Evolutionary conservation across 2,888 invertebrate genomes (phyloP), one percentile per base, ranked within the genome.

Genomic region (Serrognathus titanus): DNA sequence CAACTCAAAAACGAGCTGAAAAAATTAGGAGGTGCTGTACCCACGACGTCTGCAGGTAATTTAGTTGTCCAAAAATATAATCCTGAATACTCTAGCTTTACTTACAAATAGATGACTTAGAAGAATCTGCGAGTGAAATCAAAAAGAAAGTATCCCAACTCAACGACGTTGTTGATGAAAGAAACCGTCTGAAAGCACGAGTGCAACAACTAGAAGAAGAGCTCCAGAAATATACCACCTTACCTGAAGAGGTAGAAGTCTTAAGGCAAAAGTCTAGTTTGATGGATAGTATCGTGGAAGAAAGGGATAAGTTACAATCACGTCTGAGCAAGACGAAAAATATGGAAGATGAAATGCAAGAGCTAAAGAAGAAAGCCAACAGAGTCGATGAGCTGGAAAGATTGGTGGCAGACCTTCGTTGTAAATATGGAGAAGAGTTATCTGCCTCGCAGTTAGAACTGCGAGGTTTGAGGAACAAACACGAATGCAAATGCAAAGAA

Each of bases 281-380:
- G 61, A 43, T 74, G 36, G 72, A 74, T 47, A 60, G 55, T 39
- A 64, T 70, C 4, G 43, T 72, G 51, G 62, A 66, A 40, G 73
- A 75, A 65, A 55, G 71, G n/a, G 69, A 73, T 39, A 57, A 59
- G 38, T 57, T 75, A n/a, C 64, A 70, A 31, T 61, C 62, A 51
- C 63, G 72, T 38, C 63, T 76, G 12, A 67, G 69, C 39, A 36
- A 55, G 50, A 62, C 64, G 47, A 54, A 62, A 12, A 63, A 65
- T 31, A 48, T 74, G 54, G 66, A 67, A 51, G 60, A 64, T 46
- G 68, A 72, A 60, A 35, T 71, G 10, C 57, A 57, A 11, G 50
- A 48, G 12, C 59, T 73, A 51, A 61, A 55, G 38, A 36, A 45
- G 12, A 60, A 62, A 41, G 64, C 57, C 6, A 56, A 59, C 31